A percentile compares a stretch with the other conserved stretches of the same genome.
Evolutionary conservation across 2,113 vertebrate species (phyloP).

Genomic region (Ginglymostoma cirratum): DNA sequence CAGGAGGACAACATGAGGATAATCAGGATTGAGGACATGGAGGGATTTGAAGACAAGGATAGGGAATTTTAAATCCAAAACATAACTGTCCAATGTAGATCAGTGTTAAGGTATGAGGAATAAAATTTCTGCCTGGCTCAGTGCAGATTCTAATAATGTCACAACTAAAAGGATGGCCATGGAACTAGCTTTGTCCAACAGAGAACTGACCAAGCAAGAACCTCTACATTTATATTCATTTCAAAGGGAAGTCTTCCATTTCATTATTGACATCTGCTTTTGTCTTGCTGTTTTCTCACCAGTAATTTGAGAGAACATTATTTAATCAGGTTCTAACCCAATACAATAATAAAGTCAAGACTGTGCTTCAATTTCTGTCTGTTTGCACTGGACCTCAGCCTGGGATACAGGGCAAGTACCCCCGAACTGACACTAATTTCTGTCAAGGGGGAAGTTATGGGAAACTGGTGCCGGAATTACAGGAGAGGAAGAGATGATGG

Average conservation of each 20-base stretch:
- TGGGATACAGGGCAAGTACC: background rate
- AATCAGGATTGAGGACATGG: background rate
- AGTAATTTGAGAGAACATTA: background rate
- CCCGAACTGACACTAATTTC: background rate
- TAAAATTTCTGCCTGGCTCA: background rate
- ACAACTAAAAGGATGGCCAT: background rate
- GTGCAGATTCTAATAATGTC: background rate
- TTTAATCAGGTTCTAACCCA: background rate
- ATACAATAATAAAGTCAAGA: background rate
- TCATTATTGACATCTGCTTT: background rate
- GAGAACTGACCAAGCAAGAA: background rate
- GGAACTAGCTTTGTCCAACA: background rate
- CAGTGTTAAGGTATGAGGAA: background rate
- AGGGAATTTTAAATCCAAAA: background rate
- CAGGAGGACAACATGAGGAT: background rate
- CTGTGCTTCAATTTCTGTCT: background rate
- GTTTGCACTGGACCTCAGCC: background rate
- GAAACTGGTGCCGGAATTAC: constrained; percentile 8
- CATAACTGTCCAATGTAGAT: background rate
- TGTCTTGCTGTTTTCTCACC: background rate
- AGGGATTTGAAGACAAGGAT: background rate
- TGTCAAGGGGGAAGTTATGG: constrained; percentile 20
- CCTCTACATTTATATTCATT: background rate
- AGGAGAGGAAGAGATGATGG: background rate
- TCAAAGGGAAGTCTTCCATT: background rate